Percentiles rank a stretch among this genome's conserved stretches.
Evolutionary conservation across 2,797 vertebrate species (phyloP).

Genomic region (Notolabrus celidotus): DNA sequence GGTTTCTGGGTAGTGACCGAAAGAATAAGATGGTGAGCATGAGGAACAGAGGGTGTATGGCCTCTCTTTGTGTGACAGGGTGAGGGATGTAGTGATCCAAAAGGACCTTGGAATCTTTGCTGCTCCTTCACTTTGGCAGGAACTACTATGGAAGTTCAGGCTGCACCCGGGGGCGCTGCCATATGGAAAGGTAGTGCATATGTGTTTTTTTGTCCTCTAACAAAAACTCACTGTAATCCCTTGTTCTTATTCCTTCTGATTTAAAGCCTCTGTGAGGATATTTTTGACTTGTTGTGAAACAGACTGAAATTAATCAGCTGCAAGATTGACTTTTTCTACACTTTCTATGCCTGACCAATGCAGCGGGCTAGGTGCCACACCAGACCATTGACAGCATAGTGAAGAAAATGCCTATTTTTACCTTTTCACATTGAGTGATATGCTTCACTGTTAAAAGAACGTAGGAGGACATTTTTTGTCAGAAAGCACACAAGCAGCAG

Average conservation of each 20-base stretch:
- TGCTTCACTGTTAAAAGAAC: no score
- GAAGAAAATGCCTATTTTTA: no score
- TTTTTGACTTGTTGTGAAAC: background rate
- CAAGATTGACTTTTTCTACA: no score
- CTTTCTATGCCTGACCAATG: no score
- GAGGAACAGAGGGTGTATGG: constrained; percentile 41
- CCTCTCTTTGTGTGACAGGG: constrained; percentile 38
- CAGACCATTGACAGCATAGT: no score
- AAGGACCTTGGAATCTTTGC: constrained; percentile 48
- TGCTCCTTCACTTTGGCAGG: constrained; percentile 43
- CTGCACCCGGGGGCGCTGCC: background rate
- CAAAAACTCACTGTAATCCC: background rate
- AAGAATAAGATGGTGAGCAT: constrained; percentile 46
- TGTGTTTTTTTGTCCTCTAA: background rate
- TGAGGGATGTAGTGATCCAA: constrained; percentile 60
- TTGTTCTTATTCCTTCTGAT: background rate
- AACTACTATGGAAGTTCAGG: constrained; percentile 36
- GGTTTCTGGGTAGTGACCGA: constrained; percentile 59
- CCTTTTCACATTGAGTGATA: no score
- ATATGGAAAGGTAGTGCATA: constrained; percentile 22
- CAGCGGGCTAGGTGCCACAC: no score
- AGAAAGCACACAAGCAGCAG: no score
- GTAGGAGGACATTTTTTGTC: no score
- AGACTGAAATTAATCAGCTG: background rate
- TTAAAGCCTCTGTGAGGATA: background rate